These are phyloP conservation scores for Drosophila neoperkinsi DNA, from an alignment of 2,888 invertebrate genomes.

Conservation along the genomic window DNA sequence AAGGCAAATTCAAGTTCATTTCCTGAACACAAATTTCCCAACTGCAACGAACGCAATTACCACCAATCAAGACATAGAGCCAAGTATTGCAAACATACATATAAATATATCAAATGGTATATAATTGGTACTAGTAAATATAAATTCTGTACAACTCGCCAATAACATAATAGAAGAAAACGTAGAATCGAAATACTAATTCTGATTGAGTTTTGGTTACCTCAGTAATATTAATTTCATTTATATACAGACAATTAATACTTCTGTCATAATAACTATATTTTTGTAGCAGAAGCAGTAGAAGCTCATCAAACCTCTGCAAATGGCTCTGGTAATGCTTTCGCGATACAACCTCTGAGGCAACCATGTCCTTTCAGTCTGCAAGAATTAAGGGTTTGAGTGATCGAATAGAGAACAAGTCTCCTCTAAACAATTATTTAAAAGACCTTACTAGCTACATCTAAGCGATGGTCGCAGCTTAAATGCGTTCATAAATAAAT, in stretches of 20 bases:
- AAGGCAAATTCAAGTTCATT: slow-evolving; percentile 68
- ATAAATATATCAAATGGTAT: not conserved
- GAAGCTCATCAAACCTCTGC: too few relatives aligned
- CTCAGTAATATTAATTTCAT: not conserved
- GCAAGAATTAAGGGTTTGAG: not conserved
- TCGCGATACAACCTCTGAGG: too few relatives aligned
- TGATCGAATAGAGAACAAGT: not conserved
- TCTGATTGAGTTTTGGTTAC: not conserved
- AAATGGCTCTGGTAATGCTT: too few relatives aligned
- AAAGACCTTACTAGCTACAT: not conserved
- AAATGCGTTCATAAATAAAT: not conserved
- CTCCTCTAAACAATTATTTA: not conserved
- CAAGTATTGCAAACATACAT: not conserved
- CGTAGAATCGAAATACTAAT: not conserved
- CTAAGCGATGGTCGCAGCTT: not conserved
- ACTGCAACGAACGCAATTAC: slow-evolving; percentile 55
- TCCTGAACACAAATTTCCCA: slow-evolving; percentile 57
- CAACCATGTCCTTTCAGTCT: not conserved
- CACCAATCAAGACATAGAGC: not conserved
- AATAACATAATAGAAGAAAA: not conserved
- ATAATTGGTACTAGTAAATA: not conserved
- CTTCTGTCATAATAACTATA: not conserved
- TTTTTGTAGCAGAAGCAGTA: not conserved
- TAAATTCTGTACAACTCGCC: not conserved
- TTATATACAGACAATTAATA: not conserved